Base-by-base conservation (phyloP, 2,113 vertebrate genomes). In the Casuarius casuarius region DNA sequence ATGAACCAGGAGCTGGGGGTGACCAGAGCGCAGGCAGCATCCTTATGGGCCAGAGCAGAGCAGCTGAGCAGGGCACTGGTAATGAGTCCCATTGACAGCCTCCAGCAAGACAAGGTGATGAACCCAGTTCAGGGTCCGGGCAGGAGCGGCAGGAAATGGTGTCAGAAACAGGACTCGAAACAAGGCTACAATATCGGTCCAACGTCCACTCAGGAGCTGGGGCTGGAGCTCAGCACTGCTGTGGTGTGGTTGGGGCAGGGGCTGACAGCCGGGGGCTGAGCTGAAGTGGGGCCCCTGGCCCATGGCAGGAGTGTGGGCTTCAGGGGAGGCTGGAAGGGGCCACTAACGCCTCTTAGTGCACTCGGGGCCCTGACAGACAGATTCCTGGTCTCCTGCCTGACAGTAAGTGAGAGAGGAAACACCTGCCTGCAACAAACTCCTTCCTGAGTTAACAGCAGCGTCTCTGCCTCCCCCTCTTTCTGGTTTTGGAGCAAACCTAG, bases 81-180 rank as follows among this genome's bases (percentile, higher is more conserved):
- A 12, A 18, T 5, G 29, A 54, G 46, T 26, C 29, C 26, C 54
- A 25, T 10, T 8, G 74, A 54, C n/a, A 31, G 87, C 67, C 70
- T 26, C 81, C 33, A 17, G 52, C 0, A 1, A 66, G 59, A 20
- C 3, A 1, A 81, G 28, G 48, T 68, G 48, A 84, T 87, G 78
- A 87, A 71, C 65, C 23, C 29, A 7, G 61, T 87, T 52, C 11
- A 3, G 19, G 82, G 38, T 67, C 74, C 42, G 22, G 72, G 26
- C 28, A 94, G 70, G 22, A 87, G 38, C 25, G 84, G 38, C 2
- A 2, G 63, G 22, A 80, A 22, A 71, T 51, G 35, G 25, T 89
- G 56, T 38, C 77, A 67, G 65, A 25, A 75, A 46, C 16, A 87
- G 42, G 83, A 91, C 51, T 54, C 70, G 84, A 75, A 97, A 90